phyloP scores from a whole-genome alignment of 1,140 invertebrate genomes.

The Zaprionus vittiger region DNA sequence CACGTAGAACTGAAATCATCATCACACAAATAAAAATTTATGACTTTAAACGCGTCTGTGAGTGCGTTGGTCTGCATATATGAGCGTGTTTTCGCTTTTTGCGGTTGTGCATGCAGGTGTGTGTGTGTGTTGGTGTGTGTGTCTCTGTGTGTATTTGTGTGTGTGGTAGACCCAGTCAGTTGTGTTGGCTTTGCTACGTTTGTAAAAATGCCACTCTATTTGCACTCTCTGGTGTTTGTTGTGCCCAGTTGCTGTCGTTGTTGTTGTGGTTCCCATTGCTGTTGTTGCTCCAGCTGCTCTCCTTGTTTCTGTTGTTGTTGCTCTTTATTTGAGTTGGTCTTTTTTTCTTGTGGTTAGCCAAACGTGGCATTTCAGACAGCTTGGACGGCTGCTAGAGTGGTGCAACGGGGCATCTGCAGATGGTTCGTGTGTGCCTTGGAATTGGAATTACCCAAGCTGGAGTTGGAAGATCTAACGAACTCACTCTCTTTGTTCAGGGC shows the following conservation, averaged over 20 bases:
- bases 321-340: slow-evolving; percentile 9
- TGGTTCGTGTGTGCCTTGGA: background rate
- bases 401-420: background rate
- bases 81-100: background rate
- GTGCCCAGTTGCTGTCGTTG: background rate
- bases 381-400: slow-evolving; percentile 17
- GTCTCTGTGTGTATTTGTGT: slow-evolving; percentile 7
- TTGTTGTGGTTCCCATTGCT: background rate
- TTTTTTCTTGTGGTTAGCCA: slow-evolving; percentile 24
- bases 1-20: slow-evolving; percentile 81
- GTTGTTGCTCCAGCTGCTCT: slow-evolving; percentile 2
- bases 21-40: slow-evolving; percentile 82
- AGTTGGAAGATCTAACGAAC: background rate
- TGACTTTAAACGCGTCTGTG: slow-evolving; percentile 68
- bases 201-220: slow-evolving; percentile 56
- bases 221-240: slow-evolving; percentile 46
- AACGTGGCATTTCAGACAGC: slow-evolving; percentile 32
- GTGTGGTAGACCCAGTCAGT: slow-evolving; percentile 49
- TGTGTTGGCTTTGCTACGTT: slow-evolving; percentile 47
- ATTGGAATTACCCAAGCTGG: background rate
- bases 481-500: background rate
- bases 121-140: slow-evolving; percentile 3
- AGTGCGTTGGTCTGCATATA: slow-evolving; percentile 30
- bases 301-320: slow-evolving; percentile 7
- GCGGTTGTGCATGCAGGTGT: slow-evolving; percentile 8